A percentile compares a stretch with the other conserved stretches of the same genome.
phyloP scores from a whole-genome alignment of 2,113 vertebrate genomes.

The Etia nguti region DNA sequence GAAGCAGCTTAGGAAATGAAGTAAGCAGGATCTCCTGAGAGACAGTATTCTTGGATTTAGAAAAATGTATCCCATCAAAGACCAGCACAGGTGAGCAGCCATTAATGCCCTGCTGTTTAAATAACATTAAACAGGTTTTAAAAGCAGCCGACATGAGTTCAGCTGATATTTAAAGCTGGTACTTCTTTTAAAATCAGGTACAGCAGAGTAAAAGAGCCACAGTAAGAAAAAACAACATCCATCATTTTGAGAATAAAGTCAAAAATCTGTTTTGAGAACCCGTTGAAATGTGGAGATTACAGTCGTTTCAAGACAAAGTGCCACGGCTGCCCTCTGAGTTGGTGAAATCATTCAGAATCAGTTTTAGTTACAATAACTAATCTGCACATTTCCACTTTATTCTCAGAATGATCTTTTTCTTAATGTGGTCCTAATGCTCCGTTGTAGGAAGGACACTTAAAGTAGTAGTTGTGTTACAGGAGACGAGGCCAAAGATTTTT shows the following conservation, averaged over 20 bases:
- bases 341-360: not conserved
- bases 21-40: not conserved
- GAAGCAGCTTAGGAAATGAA: not conserved
- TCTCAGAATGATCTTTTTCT: accelerated
- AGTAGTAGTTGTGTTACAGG: accelerated
- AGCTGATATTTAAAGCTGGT: not conserved
- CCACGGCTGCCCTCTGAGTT: not conserved
- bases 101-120: not conserved
- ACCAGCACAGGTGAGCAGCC: not conserved
- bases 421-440: not conserved
- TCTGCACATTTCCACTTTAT: not conserved
- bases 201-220: not conserved
- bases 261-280: not conserved
- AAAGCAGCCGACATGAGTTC: not conserved
- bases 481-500: accelerated
- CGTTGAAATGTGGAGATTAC: accelerated
- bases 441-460: not conserved
- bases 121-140: not conserved
- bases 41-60: not conserved
- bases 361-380: not conserved
- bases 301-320: not conserved
- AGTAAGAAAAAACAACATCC: accelerated
- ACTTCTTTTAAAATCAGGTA: not conserved
- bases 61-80: not conserved
- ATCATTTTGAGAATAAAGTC: not conserved